Evolutionary conservation across 2,888 invertebrate genomes (phyloP), one percentile per base, ranked within the genome.

Genomic region (Scaptomyza parva): DNA sequence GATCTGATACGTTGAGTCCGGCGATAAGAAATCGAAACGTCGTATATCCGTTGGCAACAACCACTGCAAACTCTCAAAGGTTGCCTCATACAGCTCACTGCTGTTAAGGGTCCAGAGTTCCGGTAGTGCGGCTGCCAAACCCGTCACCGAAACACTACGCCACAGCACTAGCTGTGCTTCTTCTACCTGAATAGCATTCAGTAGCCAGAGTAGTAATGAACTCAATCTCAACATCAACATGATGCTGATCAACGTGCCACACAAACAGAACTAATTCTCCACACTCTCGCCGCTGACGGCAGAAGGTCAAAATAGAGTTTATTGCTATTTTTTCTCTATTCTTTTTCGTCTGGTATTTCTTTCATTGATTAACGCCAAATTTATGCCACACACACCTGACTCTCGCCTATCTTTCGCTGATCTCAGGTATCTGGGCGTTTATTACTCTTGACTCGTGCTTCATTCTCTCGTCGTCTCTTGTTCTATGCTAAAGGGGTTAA

Each of bases 61-160:
- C 83, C 88, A 88, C 65, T 89, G 89, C 20, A 89, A 41, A 3
- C 76, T 74, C 71, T 89, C 89, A 17, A 89, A 51, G 0, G 89
- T 85, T 6, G 86, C 67, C 9, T 82, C 88, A 33, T 85, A 88
- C 1, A 89, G 30, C 11, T 88, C 89, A 40, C 58, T 78, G 62
- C 76, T 68, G 5, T 83, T 76, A 6, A 84, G 57, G 0, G 67
- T 59, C 78, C 79, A 76, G 22, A 84, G 28, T 0, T 77, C 68
- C 0, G 85, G 80, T 35, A 87, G 24, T 0, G 59, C 40, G 3
- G 35, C 35, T 0, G 55, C 18, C 7, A 81, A 43, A 0, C 59
- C 71, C 7, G 85, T 67, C 45, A 82, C 58, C 2, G 74, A 6
- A 3, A 82, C 78, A 41, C 81, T 83, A 2, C 83, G 81, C 79